Percentiles rank a stretch among this genome's conserved stretches.
These are phyloP conservation scores for Dicerorhinus sumatrensis DNA, from an alignment of 2,113 vertebrate species.

Conservation along the genomic window DNA sequence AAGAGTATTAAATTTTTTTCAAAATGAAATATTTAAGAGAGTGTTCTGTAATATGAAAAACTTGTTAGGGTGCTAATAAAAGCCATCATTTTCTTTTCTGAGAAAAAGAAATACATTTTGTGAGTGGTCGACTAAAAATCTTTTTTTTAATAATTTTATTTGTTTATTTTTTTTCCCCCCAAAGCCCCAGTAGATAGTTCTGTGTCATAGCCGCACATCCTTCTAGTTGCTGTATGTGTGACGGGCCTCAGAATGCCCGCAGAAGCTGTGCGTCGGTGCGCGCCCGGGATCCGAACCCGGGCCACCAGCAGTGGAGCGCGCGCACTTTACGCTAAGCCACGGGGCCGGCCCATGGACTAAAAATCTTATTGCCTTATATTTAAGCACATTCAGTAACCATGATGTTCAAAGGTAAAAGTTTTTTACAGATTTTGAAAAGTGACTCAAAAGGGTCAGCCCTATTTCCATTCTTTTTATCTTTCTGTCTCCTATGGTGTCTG, in stretches of 20 bases:
- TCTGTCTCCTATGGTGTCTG: background rate
- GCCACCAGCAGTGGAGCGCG: too few species aligned
- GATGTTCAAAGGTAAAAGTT: slow-evolving; percentile 24
- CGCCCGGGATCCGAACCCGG: too few species aligned
- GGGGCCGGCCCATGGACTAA: background rate
- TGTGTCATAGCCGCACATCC: too few species aligned
- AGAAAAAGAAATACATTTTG: background rate
- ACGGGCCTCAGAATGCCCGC: too few species aligned
- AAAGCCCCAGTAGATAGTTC: too few species aligned
- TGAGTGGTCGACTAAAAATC: background rate
- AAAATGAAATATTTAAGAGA: background rate
- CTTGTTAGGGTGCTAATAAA: background rate
- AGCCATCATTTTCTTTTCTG: background rate
- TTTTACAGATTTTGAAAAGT: slow-evolving; percentile 51
- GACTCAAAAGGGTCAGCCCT: background rate
- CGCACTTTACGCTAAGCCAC: too few species aligned
- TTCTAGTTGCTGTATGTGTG: too few species aligned
- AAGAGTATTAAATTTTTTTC: background rate
- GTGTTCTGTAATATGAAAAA: background rate
- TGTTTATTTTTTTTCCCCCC: too few species aligned
- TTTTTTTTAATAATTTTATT: background rate
- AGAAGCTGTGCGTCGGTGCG: too few species aligned
- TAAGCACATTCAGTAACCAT: background rate
- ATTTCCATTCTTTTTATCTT: slow-evolving; percentile 39
- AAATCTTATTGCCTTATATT: background rate